Conservation (phyloP, 2,113 vertebrate genomes). For the Osmerus eperlanus region DNA sequence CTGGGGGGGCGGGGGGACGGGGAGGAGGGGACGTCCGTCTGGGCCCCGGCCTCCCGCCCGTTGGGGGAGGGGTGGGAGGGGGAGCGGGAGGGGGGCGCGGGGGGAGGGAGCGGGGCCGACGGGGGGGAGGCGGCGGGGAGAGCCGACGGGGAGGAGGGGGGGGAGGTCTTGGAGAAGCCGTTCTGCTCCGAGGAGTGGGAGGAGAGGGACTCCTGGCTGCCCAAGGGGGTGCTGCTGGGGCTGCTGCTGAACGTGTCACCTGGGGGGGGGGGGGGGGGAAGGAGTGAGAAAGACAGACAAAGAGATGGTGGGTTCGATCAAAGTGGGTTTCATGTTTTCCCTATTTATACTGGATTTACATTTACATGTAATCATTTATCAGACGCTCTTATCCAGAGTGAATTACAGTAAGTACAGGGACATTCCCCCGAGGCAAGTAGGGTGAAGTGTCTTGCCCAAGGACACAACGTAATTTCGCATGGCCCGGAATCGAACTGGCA, state of each 20-base stretch:
- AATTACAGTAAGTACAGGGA: too few relatives aligned
- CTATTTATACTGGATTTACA: too few relatives aligned
- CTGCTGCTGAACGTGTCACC: slow-evolving; percentile 97
- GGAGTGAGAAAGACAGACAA: too few relatives aligned
- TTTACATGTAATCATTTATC: too few relatives aligned
- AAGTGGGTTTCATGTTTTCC: too few relatives aligned
- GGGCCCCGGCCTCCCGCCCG: slow-evolving; percentile 29
- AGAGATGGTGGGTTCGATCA: too few relatives aligned
- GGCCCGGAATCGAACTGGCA: too few relatives aligned
- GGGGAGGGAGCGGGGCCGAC: slow-evolving; percentile 29
- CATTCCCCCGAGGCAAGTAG: too few relatives aligned
- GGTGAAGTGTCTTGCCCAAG: too few relatives aligned
- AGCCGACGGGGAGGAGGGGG: slow-evolving; percentile 67
- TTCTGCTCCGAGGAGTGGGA: slow-evolving; percentile 98
- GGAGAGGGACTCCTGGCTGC: slow-evolving; percentile 94
- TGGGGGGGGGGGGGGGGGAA: slow-evolving; percentile 41
- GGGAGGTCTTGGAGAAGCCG: slow-evolving; percentile 72
- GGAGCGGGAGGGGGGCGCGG: slow-evolving; percentile 33
- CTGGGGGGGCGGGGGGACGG: slow-evolving; percentile 32
- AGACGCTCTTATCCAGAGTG: too few relatives aligned
- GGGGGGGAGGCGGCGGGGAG: slow-evolving; percentile 22
- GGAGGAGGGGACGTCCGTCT: slow-evolving; percentile 12
- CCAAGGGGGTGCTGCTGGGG: slow-evolving; percentile 92
- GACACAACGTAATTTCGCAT: too few relatives aligned
- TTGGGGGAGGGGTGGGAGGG: slow-evolving; percentile 29